Evolutionary conservation across 92 coral and sea anemone genomes (phyloP).

Genomic region (Paragorgia papillata): DNA sequence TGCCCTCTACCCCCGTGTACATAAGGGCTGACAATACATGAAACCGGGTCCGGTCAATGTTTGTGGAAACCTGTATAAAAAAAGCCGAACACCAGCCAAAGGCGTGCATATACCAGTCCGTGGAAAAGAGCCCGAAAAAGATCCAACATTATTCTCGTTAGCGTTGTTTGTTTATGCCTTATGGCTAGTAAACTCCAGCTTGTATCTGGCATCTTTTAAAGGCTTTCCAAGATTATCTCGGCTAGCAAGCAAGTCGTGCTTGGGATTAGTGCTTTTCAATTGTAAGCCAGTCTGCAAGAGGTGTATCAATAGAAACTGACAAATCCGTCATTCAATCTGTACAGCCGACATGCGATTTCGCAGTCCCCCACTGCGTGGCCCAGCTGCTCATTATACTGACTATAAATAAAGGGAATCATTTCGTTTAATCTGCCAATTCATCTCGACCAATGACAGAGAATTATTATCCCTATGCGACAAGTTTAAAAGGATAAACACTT

Average conservation of each 20-base stretch:
- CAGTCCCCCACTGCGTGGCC: background rate
- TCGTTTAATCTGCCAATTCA: background rate
- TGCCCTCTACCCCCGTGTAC: too few relatives aligned
- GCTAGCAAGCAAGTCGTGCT: background rate
- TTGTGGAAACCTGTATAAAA: too few relatives aligned
- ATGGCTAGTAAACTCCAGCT: too few relatives aligned
- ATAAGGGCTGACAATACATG: too few relatives aligned
- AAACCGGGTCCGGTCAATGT: too few relatives aligned
- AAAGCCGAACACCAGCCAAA: too few relatives aligned
- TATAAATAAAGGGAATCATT: background rate
- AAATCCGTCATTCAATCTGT: background rate
- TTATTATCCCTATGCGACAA: background rate
- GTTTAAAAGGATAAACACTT: background rate
- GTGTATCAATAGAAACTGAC: background rate
- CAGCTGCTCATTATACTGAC: conserved; percentile 19
- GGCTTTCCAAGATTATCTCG: background rate
- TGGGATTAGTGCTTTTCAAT: conserved; percentile 9
- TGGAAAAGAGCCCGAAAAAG: too few relatives aligned
- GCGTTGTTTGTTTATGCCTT: too few relatives aligned
- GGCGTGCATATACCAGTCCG: too few relatives aligned
- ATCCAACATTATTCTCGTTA: too few relatives aligned
- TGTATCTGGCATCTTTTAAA: too few relatives aligned
- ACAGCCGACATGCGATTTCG: background rate
- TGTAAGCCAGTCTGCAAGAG: background rate
- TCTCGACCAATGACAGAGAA: background rate